Conservation (phyloP, 2,888 invertebrate genomes). For the Hirtodrosophila histrioides region DNA sequence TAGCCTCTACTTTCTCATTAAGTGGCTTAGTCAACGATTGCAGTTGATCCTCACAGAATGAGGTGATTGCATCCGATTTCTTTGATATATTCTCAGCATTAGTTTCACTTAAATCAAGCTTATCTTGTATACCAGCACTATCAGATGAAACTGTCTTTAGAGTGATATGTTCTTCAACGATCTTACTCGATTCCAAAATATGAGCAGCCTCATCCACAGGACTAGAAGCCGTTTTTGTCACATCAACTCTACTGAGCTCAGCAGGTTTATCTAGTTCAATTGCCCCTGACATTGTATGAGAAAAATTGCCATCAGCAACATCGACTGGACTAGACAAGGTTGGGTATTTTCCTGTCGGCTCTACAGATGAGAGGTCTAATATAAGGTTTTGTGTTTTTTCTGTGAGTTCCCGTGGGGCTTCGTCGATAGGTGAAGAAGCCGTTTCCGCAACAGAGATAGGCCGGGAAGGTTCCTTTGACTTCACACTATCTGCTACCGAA, state of each 20-base stretch:
- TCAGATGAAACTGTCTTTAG: conserved; percentile 3
- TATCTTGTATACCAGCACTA: neutral
- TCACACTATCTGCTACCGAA: conserved; percentile 35
- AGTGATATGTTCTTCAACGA: conserved; percentile 52
- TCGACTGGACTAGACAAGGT: conserved; percentile 72
- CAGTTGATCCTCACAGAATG: conserved; percentile 25
- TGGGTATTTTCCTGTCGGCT: conserved; percentile 42
- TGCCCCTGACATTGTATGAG: conserved; percentile 17
- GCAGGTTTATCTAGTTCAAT: conserved; percentile 54
- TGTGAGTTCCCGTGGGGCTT: conserved; percentile 43
- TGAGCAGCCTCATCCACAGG: conserved; percentile 64
- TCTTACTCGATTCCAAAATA: conserved; percentile 31
- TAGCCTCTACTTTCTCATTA: conserved; percentile 21
- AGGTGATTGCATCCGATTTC: conserved; percentile 24
- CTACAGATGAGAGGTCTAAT: conserved; percentile 31
- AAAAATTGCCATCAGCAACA: conserved; percentile 70
- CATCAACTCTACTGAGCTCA: conserved; percentile 45
- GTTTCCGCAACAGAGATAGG: conserved; percentile 52
- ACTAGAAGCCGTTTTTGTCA: conserved; percentile 64
- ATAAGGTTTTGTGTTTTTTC: conserved; percentile 29
- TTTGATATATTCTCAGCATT: conserved; percentile 17
- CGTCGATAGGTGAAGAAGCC: conserved; percentile 80
- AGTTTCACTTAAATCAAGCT: conserved; percentile 15
- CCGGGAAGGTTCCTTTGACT: conserved; percentile 37
- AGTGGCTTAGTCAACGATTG: conserved; percentile 25